Conservation (phyloP, 2,113 vertebrate species). For the Thalassarche chlororhynchos region DNA sequence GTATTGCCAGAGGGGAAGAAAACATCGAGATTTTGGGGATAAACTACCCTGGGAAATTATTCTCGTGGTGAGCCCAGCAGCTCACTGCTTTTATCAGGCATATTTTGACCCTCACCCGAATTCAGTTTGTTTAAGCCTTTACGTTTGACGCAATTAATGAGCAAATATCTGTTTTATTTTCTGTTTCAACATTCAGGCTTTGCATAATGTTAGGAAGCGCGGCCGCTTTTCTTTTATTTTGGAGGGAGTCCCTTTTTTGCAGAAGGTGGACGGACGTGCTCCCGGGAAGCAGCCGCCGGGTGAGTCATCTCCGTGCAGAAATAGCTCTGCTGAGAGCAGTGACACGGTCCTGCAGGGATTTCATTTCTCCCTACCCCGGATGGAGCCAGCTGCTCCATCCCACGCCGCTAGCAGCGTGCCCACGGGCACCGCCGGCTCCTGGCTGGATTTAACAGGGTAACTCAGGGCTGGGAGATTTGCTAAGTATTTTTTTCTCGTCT, state of each 20-base stretch:
- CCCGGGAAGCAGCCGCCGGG: neutral
- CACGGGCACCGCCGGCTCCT: neutral
- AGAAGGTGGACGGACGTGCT: neutral
- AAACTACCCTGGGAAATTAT: neutral
- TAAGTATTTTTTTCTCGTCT: accelerated
- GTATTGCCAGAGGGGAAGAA: no score
- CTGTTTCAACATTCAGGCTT: neutral
- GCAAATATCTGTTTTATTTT: neutral
- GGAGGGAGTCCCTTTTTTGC: neutral
- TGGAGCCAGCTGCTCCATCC: neutral
- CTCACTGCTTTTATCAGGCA: accelerated
- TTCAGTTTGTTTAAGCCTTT: neutral
- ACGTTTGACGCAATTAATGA: accelerated
- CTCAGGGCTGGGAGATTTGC: neutral
- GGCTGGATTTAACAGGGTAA: neutral
- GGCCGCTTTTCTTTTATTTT: neutral
- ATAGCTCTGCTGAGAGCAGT: neutral
- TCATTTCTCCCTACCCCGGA: neutral
- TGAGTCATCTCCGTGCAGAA: neutral
- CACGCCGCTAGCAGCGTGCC: neutral
- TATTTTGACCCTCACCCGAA: neutral
- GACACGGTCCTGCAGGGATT: neutral
- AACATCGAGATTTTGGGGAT: accelerated
- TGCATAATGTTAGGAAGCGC: neutral
- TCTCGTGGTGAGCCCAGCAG: accelerated